Percentiles rank a stretch among this genome's conserved stretches.
These are phyloP conservation scores for Branchipolynoe longqiensis DNA, from an alignment of 2,888 invertebrate genomes.

Conservation along the genomic window DNA sequence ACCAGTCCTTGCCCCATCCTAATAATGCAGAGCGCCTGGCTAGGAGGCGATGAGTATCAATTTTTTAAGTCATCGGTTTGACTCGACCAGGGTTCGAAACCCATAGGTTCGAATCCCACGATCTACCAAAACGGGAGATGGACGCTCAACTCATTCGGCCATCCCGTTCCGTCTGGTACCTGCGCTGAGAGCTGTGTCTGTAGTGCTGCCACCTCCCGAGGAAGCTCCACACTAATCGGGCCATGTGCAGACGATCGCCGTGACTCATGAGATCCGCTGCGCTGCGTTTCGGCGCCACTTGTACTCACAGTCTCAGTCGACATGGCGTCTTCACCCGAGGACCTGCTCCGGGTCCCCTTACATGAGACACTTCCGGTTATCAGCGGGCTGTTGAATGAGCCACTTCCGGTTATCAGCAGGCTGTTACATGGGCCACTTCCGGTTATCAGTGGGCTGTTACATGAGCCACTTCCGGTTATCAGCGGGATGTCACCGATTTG, in stretches of 20 bases:
- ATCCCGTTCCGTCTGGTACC: too few relatives aligned
- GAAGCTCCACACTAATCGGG: constrained; percentile 44
- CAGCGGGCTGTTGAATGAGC: neutral
- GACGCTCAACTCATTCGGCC: too few relatives aligned
- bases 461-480: too few relatives aligned
- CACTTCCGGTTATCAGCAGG: neutral
- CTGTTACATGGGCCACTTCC: neutral
- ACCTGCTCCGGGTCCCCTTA: neutral
- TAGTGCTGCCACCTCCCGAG: constrained; percentile 49
- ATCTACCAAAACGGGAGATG: too few relatives aligned
- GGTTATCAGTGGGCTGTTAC: too few relatives aligned
- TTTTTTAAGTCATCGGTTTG: too few relatives aligned
- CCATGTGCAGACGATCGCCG: constrained; percentile 37
- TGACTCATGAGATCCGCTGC: constrained; percentile 21
- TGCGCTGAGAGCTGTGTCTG: constrained; percentile 46
- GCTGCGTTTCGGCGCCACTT: neutral
- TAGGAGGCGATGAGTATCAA: too few relatives aligned
- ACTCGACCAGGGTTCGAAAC: too few relatives aligned
- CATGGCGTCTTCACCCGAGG: neutral
- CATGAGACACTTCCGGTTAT: neutral
- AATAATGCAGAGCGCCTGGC: too few relatives aligned
- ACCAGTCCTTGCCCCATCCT: too few relatives aligned
- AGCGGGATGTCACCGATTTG: too few relatives aligned
- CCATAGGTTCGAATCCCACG: too few relatives aligned
- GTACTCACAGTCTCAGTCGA: neutral